These are phyloP conservation scores for Tetragnatha montana DNA, from an alignment of 2,888 invertebrate species.

Conservation along the genomic window DNA sequence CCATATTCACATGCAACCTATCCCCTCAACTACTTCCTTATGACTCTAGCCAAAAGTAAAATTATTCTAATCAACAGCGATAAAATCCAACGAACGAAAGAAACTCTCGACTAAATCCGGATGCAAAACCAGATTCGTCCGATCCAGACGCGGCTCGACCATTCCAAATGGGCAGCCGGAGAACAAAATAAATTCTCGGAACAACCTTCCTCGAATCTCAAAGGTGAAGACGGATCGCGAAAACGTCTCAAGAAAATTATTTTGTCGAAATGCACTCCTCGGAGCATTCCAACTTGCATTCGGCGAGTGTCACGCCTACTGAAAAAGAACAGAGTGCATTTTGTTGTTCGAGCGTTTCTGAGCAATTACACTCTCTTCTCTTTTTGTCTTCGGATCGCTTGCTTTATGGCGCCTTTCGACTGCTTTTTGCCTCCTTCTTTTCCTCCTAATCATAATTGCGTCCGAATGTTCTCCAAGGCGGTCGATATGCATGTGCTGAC, in stretches of 20 bases:
- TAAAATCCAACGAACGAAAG: no score
- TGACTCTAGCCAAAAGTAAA: no score
- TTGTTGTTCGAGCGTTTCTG: conserved; percentile 58
- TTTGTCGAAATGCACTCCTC: neutral
- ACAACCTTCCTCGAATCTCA: no score
- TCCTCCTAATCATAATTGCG: conserved; percentile 42
- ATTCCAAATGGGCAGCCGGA: no score
- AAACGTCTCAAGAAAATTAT: conserved; percentile 11
- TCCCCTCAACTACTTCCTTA: no score
- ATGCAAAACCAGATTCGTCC: no score
- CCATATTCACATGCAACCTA: no score
- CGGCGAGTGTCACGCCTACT: conserved; percentile 17
- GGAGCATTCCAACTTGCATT: neutral
- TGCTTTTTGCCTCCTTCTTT: conserved; percentile 6
- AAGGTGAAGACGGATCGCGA: no score
- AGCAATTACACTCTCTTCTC: conserved; percentile 55
- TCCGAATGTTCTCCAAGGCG: conserved; percentile 36
- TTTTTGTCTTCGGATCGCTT: conserved; percentile 30
- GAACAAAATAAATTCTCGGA: no score
- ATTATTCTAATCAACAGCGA: no score
- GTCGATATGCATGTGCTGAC: conserved; percentile 38
- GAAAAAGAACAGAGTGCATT: conserved; percentile 41
- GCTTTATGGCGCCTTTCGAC: conserved; percentile 47
- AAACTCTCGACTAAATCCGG: no score
- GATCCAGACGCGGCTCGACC: no score